These are phyloP conservation scores for Drosophila bocki DNA, from an alignment of 1,140 invertebrate genomes.

Conservation along the genomic window DNA sequence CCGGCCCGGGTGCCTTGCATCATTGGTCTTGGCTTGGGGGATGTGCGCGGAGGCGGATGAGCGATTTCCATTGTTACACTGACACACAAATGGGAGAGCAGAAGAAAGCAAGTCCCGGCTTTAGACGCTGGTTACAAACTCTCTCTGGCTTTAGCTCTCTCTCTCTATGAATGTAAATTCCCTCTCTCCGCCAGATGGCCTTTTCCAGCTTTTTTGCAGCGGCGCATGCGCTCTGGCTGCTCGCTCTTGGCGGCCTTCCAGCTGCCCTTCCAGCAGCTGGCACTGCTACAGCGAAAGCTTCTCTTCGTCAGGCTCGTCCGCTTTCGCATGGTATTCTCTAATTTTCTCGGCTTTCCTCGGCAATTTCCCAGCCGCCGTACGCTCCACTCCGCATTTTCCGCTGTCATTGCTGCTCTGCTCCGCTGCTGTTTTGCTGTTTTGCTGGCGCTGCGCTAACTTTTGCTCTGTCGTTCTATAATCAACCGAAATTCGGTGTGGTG, in stretches of 20 bases:
- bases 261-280: constrained; percentile 46
- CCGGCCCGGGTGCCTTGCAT: constrained; percentile 15
- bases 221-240: constrained; percentile 71
- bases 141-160: not conserved
- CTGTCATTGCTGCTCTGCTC: constrained; percentile 68
- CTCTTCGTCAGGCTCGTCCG: constrained; percentile 13
- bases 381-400: constrained; percentile 69
- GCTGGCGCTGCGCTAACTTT: constrained; percentile 81
- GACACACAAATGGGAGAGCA: constrained; percentile 63
- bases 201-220: constrained; percentile 61
- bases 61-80: constrained; percentile 76
- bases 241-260: constrained; percentile 20
- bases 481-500: constrained; percentile 54
- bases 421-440: constrained; percentile 69
- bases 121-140: constrained; percentile 1
- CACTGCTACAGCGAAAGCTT: constrained; percentile 42
- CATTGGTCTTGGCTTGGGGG: not conserved
- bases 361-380: constrained; percentile 42
- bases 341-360: constrained; percentile 52
- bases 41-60: constrained; percentile 5
- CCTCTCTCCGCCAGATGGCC: not conserved
- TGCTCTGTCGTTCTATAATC: constrained; percentile 83
- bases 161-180: not conserved
- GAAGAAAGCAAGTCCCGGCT: constrained; percentile 1
- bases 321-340: not conserved